These are phyloP conservation scores for Distichodus sexfasciatus DNA, from an alignment of 2,797 vertebrate genomes.

Conservation along the genomic window DNA sequence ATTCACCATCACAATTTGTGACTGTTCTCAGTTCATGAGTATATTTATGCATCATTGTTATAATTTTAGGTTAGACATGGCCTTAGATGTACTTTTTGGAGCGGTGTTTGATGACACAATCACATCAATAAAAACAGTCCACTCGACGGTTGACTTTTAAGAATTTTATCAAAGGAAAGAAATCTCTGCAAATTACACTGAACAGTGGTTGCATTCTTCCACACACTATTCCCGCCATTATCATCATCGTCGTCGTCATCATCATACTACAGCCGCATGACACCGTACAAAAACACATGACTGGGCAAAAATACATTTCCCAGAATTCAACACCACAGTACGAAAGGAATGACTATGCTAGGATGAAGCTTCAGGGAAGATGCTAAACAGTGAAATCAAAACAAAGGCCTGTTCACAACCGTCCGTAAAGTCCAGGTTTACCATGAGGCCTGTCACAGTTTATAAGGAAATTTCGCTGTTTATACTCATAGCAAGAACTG, in stretches of 20 bases:
- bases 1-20: too few relatives aligned
- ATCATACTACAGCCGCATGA: slow-evolving; percentile 16
- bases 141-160: slow-evolving; percentile 54
- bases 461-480: not conserved
- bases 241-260: slow-evolving; percentile 37
- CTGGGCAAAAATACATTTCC: slow-evolving; percentile 5
- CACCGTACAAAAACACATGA: slow-evolving; percentile 23
- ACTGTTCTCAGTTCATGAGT: too few relatives aligned
- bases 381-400: not conserved
- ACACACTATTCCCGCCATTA: slow-evolving; percentile 11
- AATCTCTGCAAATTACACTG: slow-evolving; percentile 55
- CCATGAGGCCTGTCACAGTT: slow-evolving; percentile 4
- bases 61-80: too few relatives aligned
- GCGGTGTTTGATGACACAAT: not conserved
- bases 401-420: not conserved
- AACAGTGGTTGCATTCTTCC: slow-evolving; percentile 50
- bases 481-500: not conserved
- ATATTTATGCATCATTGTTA: too few relatives aligned
- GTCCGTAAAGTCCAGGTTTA: not conserved
- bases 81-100: too few relatives aligned
- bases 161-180: slow-evolving; percentile 77
- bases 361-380: not conserved
- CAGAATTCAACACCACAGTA: not conserved
- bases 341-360: slow-evolving; percentile 22
- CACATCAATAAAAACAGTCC: slow-evolving; percentile 41